These are phyloP conservation scores for Amphibalanus amphitrite DNA, from an alignment of 1,140 invertebrate genomes.

Conservation along the genomic window DNA sequence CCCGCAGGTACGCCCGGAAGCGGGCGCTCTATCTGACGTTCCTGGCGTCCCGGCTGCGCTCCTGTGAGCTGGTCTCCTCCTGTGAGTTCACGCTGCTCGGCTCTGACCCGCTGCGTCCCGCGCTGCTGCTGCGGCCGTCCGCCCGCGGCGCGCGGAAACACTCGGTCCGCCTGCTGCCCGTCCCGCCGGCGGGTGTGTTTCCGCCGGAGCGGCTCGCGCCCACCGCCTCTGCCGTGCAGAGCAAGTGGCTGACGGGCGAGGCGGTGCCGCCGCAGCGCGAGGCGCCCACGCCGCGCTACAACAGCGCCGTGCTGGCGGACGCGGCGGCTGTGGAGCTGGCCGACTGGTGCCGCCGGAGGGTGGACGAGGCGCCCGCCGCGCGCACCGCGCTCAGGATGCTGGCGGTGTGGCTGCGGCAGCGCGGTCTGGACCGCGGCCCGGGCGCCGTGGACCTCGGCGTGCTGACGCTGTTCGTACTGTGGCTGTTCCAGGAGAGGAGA, in stretches of 20 bases:
- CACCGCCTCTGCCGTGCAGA: not conserved
- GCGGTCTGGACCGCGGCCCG: not conserved
- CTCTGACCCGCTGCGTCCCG: not conserved
- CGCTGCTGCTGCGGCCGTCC: not conserved
- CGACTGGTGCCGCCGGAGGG: not conserved
- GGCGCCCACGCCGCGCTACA: constrained; percentile 1
- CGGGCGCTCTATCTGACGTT: not conserved
- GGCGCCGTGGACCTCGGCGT: not conserved
- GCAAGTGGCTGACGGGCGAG: not conserved
- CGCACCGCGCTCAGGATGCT: not conserved
- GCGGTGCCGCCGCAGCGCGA: not conserved
- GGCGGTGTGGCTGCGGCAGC: not conserved
- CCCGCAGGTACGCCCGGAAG: not conserved
- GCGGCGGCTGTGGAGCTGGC: not conserved
- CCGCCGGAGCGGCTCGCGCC: not conserved
- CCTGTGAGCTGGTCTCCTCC: not conserved
- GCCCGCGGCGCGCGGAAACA: not conserved
- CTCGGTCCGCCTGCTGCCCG: not conserved
- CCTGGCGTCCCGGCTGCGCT: not conserved
- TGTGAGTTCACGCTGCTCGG: not conserved
- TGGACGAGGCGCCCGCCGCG: not conserved
- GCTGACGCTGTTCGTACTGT: not conserved
- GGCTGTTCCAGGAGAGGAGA: not conserved
- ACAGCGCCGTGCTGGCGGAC: not conserved
- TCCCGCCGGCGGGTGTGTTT: not conserved